Conservation (phyloP, 2,113 vertebrate species). For the Potamarius usumacintae region DNA sequence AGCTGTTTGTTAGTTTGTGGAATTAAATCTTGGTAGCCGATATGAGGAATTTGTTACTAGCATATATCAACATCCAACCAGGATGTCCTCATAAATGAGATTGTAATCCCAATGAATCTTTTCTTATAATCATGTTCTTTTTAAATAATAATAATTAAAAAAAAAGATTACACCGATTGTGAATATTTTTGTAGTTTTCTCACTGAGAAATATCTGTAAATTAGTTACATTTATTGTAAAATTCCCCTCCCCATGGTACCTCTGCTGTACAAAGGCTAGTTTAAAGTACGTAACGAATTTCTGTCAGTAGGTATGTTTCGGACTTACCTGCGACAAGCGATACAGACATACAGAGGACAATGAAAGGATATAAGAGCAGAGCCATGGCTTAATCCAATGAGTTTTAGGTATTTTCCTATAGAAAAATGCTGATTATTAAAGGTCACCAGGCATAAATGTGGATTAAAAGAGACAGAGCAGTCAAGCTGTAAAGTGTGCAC, state of each 20-base stretch:
- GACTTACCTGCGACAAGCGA: constrained; percentile 49
- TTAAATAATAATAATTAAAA: neutral
- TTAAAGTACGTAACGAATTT: neutral
- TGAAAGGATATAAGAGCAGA: constrained; percentile 5
- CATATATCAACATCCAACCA: neutral
- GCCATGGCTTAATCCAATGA: constrained; percentile 49
- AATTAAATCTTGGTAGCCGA: neutral
- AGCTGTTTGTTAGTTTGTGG: neutral
- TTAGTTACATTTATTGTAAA: neutral
- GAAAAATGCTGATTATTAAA: neutral
- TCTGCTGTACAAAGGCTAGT: neutral
- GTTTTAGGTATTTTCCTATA: neutral
- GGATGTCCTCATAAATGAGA: too few species aligned
- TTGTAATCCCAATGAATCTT: neutral
- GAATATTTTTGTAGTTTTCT: neutral
- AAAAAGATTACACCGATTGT: neutral
- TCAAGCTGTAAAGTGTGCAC: neutral
- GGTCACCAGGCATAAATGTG: neutral
- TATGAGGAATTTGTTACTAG: neutral
- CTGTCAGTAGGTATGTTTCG: neutral
- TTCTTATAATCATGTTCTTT: neutral
- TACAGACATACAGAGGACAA: constrained; percentile 26
- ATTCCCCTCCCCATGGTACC: neutral
- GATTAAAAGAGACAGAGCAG: neutral
- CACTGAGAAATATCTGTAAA: neutral